Percentiles rank a stretch among this genome's conserved stretches.
Evolutionary conservation across 2,113 vertebrate genomes (phyloP).

Genomic region (Phrynocephalus versicolor): DNA sequence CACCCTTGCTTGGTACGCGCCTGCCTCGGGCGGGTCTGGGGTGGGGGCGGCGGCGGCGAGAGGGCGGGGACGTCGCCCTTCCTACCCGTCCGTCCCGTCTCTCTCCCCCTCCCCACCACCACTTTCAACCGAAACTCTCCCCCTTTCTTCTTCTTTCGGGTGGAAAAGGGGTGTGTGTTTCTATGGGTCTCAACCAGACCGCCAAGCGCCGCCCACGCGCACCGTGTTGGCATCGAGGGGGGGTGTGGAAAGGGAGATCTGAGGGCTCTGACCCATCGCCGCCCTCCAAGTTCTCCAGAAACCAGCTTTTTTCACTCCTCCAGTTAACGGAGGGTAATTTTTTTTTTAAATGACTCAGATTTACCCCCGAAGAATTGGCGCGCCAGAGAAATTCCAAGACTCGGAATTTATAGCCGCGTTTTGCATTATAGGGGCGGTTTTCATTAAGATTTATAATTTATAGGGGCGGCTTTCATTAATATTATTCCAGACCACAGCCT

Average conservation of each 20-base stretch:
- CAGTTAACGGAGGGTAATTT: no score
- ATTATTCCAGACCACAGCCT: not conserved
- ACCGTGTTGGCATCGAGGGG: not conserved
- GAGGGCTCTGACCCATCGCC: no score
- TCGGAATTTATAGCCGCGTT: not conserved
- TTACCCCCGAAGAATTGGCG: no score
- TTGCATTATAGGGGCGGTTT: no score
- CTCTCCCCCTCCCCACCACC: not conserved
- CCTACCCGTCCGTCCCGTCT: no score
- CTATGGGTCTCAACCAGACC: not conserved
- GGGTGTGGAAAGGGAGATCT: not conserved
- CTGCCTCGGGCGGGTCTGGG: not conserved
- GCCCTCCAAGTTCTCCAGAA: not conserved
- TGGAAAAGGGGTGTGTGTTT: not conserved
- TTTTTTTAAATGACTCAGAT: no score
- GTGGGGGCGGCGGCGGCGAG: not conserved
- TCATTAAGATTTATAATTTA: no score
- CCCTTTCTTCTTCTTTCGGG: not conserved
- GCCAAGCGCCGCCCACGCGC: not conserved
- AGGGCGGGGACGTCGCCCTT: not conserved
- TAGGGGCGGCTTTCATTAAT: not conserved
- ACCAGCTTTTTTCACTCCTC: not conserved
- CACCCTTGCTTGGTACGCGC: not conserved
- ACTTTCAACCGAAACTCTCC: constrained; percentile 3
- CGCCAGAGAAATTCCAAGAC: no score